phyloP scores from a whole-genome alignment of 2,888 invertebrate genomes.

The Coenonympha arcania region DNA sequence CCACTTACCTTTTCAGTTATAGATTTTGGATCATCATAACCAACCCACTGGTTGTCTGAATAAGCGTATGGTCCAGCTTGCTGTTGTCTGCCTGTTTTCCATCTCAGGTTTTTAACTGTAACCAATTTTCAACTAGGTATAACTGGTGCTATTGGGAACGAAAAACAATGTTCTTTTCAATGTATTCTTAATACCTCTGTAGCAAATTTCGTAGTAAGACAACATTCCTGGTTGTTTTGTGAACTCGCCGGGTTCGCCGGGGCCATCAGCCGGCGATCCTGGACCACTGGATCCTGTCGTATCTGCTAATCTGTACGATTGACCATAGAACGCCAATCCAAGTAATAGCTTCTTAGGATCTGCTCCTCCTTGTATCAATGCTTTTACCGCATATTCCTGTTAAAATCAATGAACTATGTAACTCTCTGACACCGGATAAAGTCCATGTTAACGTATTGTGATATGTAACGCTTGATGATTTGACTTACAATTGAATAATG shows the following conservation, averaged over 20 bases:
- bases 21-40: slow-evolving; percentile 87
- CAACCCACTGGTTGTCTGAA: slow-evolving; percentile 89
- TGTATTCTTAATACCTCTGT: slow-evolving; percentile 58
- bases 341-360: slow-evolving; percentile 83
- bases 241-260: slow-evolving; percentile 85
- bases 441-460: too few relatives aligned
- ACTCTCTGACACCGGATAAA: background rate
- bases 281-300: slow-evolving; percentile 54
- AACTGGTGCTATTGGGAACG: background rate
- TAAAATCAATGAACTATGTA: slow-evolving; percentile 24
- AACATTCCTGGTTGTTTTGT: slow-evolving; percentile 91
- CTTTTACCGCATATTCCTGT: slow-evolving; percentile 86
- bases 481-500: slow-evolving; percentile 83
- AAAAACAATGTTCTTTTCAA: background rate
- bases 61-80: slow-evolving; percentile 85
- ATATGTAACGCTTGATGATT: too few relatives aligned
- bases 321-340: slow-evolving; percentile 91
- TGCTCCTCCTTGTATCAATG: slow-evolving; percentile 82
- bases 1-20: slow-evolving; percentile 79
- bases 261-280: slow-evolving; percentile 79
- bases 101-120: slow-evolving; percentile 77
- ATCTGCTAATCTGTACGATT: slow-evolving; percentile 81
- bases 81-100: slow-evolving; percentile 77
- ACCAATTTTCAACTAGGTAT: background rate
- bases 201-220: slow-evolving; percentile 89